Percentiles rank a stretch among this genome's conserved stretches.
Evolutionary conservation across 2,113 vertebrate species (phyloP).

Genomic region (Cyprinodon variegatus): DNA sequence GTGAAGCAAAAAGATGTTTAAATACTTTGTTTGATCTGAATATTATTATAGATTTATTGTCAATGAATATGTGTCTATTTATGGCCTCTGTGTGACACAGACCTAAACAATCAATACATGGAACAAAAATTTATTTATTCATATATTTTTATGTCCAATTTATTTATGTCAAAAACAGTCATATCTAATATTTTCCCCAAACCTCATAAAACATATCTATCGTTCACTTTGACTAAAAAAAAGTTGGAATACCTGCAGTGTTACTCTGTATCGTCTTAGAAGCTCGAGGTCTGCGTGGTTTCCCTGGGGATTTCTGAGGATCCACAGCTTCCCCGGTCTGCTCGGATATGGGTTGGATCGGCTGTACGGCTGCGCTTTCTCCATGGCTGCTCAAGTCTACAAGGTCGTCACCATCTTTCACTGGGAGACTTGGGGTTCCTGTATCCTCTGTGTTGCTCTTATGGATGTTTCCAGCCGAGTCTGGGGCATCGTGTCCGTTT

Average conservation of each 20-base stretch:
- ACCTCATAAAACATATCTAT: not conserved
- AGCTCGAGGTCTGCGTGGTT: constrained; percentile 68
- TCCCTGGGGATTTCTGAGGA: constrained; percentile 58
- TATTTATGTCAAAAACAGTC: too few relatives aligned
- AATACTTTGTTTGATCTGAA: too few relatives aligned
- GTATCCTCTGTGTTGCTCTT: constrained; percentile 48
- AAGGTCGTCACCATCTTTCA: constrained; percentile 58
- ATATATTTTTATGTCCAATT: too few relatives aligned
- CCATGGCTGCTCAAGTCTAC: constrained; percentile 63
- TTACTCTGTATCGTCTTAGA: constrained; percentile 60
- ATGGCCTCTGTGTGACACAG: too few relatives aligned
- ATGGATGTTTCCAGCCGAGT: constrained; percentile 45
- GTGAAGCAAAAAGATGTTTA: not conserved
- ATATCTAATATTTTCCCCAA: too few relatives aligned
- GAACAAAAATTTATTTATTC: too few relatives aligned
- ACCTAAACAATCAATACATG: too few relatives aligned
- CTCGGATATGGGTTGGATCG: constrained; percentile 56
- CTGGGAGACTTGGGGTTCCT: constrained; percentile 55
- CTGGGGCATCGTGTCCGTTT: constrained; percentile 55
- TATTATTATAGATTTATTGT: too few relatives aligned
- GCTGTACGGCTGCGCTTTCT: constrained; percentile 56
- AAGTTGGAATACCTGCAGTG: constrained; percentile 50
- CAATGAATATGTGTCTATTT: too few relatives aligned
- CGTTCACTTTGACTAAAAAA: not conserved
- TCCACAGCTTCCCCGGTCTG: constrained; percentile 18